phyloP scores from a whole-genome alignment of 2,797 vertebrate genomes.

The Artibeus jamaicensis region DNA sequence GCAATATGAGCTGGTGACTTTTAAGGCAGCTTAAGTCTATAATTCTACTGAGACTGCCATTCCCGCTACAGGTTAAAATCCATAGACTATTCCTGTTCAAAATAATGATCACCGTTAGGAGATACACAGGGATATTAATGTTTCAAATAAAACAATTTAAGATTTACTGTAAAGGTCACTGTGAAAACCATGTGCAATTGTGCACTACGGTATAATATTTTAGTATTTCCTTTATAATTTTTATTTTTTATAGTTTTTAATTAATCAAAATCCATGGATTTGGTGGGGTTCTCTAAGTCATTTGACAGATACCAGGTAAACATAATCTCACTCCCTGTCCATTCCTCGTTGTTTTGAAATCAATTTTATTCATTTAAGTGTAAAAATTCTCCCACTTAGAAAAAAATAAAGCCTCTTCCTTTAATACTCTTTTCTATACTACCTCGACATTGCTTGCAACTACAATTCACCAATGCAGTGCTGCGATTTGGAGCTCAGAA shows the following conservation, averaged over 20 bases:
- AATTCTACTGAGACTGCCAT: constrained; percentile 47
- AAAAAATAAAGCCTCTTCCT: background rate
- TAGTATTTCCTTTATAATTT: background rate
- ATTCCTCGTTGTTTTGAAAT: background rate
- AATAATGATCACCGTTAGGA: background rate
- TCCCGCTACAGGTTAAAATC: constrained; percentile 42
- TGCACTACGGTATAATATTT: background rate
- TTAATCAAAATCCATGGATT: background rate
- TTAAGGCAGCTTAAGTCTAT: constrained; percentile 26
- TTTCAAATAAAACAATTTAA: background rate
- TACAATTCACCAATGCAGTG: background rate
- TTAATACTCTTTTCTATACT: background rate
- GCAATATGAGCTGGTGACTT: constrained; percentile 50
- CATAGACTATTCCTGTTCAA: constrained; percentile 37
- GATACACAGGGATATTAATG: background rate
- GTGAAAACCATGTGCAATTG: background rate
- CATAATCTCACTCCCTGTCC: background rate
- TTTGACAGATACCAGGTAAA: background rate
- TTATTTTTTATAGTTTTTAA: background rate
- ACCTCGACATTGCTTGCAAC: background rate
- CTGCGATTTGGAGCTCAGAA: background rate
- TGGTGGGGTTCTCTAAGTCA: background rate
- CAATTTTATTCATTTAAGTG: background rate
- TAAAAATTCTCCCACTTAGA: background rate
- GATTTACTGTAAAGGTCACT: background rate